phyloP scores from a whole-genome alignment of 2,888 invertebrate genomes.

The Heliconius ismenius region DNA sequence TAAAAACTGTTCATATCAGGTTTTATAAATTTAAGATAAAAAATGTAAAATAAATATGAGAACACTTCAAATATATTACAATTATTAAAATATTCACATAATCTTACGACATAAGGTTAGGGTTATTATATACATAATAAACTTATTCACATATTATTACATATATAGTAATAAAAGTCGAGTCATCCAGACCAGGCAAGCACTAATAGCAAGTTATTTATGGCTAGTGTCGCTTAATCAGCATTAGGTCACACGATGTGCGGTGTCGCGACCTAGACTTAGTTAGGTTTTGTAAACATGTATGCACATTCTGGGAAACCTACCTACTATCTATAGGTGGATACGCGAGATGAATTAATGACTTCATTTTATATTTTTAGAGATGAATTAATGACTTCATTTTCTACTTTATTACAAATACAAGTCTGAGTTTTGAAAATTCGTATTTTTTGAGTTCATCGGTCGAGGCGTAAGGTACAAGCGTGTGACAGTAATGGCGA shows the following conservation, averaged over 20 bases:
- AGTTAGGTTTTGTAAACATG: constrained; percentile 14
- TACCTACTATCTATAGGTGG: no score
- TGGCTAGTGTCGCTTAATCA: constrained; percentile 8
- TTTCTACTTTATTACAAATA: neutral
- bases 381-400: neutral
- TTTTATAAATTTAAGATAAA: neutral
- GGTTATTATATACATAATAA: neutral
- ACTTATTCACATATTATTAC: neutral
- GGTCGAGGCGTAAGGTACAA: no score
- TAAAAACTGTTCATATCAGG: neutral
- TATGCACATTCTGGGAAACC: neutral
- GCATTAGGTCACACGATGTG: constrained; percentile 19
- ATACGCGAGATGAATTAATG: neutral
- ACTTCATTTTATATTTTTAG: neutral
- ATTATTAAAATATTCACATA: neutral
- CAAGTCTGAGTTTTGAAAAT: neutral
- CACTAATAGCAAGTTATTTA: constrained; percentile 23
- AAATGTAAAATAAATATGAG: neutral
- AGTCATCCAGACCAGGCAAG: constrained; percentile 1
- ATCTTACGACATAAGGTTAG: neutral
- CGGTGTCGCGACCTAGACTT: constrained; percentile 27
- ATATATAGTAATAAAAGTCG: neutral
- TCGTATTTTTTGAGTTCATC: neutral
- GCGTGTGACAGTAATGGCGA: no score
- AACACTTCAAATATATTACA: neutral